Evolutionary conservation across 2,797 vertebrate species (phyloP).

Genomic region (Coregonus ussuriensis): DNA sequence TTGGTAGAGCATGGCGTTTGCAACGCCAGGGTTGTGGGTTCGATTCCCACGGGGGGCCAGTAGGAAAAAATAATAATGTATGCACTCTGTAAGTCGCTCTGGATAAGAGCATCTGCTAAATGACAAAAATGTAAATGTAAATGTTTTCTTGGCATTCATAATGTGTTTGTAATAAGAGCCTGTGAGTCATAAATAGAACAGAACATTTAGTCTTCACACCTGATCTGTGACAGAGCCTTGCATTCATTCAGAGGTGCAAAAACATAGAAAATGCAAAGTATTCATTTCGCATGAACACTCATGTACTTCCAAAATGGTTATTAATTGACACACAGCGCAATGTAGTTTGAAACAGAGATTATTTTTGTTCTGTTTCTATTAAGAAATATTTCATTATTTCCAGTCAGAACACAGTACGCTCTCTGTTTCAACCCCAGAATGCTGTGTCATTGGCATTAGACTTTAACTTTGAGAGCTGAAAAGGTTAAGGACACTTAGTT

Average conservation of each 20-base stretch:
- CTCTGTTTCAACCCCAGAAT: conserved; percentile 34
- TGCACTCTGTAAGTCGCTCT: too few relatives aligned
- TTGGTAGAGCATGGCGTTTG: too few relatives aligned
- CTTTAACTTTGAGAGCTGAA: conserved; percentile 44
- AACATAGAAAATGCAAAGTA: neutral
- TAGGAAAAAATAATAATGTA: too few relatives aligned
- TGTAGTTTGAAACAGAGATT: conserved; percentile 7
- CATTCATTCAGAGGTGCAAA: neutral
- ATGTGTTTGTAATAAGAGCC: neutral
- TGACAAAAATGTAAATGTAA: too few relatives aligned
- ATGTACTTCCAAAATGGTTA: neutral
- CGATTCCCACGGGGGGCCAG: too few relatives aligned
- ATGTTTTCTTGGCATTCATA: neutral
- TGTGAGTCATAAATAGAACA: conserved; percentile 9
- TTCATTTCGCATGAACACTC: neutral
- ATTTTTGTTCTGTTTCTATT: conserved; percentile 24
- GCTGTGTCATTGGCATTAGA: conserved; percentile 30
- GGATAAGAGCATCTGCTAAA: too few relatives aligned
- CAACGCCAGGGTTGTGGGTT: too few relatives aligned
- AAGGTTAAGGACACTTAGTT: conserved; percentile 62
- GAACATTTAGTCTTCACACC: neutral
- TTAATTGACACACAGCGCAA: conserved; percentile 14
- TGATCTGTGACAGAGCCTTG: neutral
- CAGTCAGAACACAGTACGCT: conserved; percentile 22
- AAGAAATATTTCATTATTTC: conserved; percentile 38